Conservation (phyloP, 2,888 invertebrate genomes). For the Entomobrya multifasciata region DNA sequence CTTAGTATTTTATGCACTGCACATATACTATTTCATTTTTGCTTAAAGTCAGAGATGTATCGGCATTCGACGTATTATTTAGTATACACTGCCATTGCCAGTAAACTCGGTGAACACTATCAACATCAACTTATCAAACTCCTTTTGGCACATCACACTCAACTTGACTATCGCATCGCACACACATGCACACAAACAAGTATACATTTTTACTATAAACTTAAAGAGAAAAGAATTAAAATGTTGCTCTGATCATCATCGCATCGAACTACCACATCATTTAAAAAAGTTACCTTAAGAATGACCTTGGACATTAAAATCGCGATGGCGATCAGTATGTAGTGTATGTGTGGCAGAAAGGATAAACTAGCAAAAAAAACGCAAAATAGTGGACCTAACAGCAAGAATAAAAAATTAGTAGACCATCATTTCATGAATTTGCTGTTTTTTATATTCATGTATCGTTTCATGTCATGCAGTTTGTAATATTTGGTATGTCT, state of each 20-base stretch:
- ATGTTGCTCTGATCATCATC: slow-evolving; percentile 59
- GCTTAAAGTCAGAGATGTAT: too few relatives aligned
- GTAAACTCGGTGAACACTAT: slow-evolving; percentile 13
- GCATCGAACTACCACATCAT: too few relatives aligned
- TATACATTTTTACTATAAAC: background rate
- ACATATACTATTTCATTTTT: too few relatives aligned
- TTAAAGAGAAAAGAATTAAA: slow-evolving; percentile 55
- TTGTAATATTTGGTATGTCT: background rate
- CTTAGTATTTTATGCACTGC: too few relatives aligned
- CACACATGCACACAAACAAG: background rate
- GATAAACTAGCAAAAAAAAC: background rate
- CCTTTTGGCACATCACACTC: slow-evolving; percentile 55
- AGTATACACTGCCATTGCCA: background rate
- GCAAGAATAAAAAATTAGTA: slow-evolving; percentile 3
- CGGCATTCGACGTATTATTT: too few relatives aligned
- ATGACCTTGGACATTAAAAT: slow-evolving; percentile 70
- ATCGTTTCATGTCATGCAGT: background rate
- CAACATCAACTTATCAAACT: slow-evolving; percentile 42
- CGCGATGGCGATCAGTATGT: slow-evolving; percentile 48
- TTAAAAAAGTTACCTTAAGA: slow-evolving; percentile 57
- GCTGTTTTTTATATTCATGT: background rate
- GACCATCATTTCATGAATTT: slow-evolving; percentile 1
- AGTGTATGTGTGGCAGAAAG: background rate
- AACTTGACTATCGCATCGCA: too few relatives aligned
- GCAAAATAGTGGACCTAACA: slow-evolving; percentile 40